Base-by-base conservation (phyloP, 2,888 invertebrate species). In the Malthinus seriepunctatus region DNA sequence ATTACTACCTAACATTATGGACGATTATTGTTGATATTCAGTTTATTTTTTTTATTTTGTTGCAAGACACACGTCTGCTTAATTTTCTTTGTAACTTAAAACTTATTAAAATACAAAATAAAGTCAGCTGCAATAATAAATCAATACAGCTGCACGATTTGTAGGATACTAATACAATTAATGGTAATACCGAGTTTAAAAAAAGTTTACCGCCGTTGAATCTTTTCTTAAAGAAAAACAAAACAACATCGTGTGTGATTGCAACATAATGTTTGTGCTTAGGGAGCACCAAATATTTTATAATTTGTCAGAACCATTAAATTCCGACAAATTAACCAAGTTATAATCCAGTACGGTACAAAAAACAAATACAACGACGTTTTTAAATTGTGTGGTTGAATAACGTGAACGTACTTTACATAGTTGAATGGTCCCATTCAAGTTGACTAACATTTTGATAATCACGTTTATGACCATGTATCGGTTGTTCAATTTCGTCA, bases 401-500 rank as follows among this genome's bases (percentile, higher is more conserved):
- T 23, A 23, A 23, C 23, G 23, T 23, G 35, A 32, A 15, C 44
- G 23, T 50, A 50, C 49, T 46, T 62, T 87, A 89, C 87, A 89
- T 89, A 71, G 88, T 88, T 79, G 87, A 87, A 82, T 88, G 88
- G 80, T 89, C 89, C 89, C 89, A 89, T 80, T 89, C 89, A 65
- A 89, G 80, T 79, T 89, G 89, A 78, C 86, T 88, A 74, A 88
- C 87, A 80, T 88, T 88, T 73, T 88, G 85, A 78, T 88, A 88
- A 76, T 88, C 78, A 64, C 77, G 77, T 64, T 77, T 83, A 77
- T 76, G 82, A 70, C 81, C 61, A 56, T 69, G 71, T 42, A 65
- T 51, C 32, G 67, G 67, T 56, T 69, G 66, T 61, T 83, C 82
- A 4, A 76, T 75, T 58, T 78, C 76, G 44, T 84, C 84, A 11